phyloP scores from a whole-genome alignment of 2,888 invertebrate genomes.

The Tenthredo distinguenda region DNA sequence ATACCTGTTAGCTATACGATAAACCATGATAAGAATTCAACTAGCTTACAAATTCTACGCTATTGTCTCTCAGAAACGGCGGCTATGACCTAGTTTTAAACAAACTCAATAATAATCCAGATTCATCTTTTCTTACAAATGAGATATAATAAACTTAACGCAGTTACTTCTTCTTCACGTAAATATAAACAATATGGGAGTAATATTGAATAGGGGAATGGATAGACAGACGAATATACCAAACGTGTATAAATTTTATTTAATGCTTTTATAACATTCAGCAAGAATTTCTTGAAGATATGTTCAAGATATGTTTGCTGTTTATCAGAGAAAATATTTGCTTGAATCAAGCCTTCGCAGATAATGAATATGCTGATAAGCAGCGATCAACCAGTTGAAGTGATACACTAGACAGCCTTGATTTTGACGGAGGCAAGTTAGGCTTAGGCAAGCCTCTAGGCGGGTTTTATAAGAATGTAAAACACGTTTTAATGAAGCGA shows the following conservation, averaged over 20 bases:
- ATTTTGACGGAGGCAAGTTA: not conserved
- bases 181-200: not conserved
- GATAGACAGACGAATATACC: not conserved
- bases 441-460: not conserved
- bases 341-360: not conserved
- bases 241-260: not conserved
- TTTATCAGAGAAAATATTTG: not conserved
- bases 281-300: not conserved
- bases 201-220: not conserved
- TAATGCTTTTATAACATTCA: not conserved
- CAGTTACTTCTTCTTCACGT: not conserved
- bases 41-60: not conserved
- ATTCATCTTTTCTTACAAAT: not conserved
- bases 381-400: constrained; percentile 6
- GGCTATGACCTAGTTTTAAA: not conserved
- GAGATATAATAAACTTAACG: not conserved
- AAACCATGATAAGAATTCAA: no score
- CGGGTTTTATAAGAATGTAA: not conserved
- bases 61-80: not conserved
- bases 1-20: no score
- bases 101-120: not conserved
- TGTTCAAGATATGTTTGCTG: not conserved
- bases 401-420: constrained; percentile 20
- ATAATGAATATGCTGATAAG: constrained; percentile 18
- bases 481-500: constrained; percentile 9